Evolutionary conservation across 2,797 vertebrate species (phyloP).

Genomic region (Hafferia zeledoni): DNA sequence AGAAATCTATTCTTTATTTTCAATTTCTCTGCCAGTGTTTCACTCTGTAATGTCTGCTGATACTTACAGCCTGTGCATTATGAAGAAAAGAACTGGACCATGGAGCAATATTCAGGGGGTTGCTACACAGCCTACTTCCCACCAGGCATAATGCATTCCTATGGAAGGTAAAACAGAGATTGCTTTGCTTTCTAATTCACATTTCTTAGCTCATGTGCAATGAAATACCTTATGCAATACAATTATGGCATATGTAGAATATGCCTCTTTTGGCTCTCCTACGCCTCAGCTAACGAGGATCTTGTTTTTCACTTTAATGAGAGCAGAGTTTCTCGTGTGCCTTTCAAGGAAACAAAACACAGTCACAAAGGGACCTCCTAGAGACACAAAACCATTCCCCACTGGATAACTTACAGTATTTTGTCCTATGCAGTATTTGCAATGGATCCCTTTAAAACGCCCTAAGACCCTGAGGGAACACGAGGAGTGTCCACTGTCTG

Average conservation of each 20-base stretch:
- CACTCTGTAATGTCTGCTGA: conserved; percentile 34
- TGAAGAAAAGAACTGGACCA: conserved; percentile 82
- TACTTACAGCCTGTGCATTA: conserved; percentile 78
- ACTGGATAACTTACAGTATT: neutral
- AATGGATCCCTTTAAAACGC: neutral
- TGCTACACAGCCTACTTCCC: conserved; percentile 83
- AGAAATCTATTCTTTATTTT: neutral
- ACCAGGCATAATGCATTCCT: conserved; percentile 80
- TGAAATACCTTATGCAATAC: neutral
- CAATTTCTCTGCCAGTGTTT: conserved; percentile 14
- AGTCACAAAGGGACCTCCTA: neutral
- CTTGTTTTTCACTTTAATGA: neutral
- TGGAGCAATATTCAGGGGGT: conserved; percentile 81
- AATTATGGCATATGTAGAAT: too few relatives aligned
- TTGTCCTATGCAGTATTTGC: neutral
- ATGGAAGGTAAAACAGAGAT: conserved; percentile 77
- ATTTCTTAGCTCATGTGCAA: neutral
- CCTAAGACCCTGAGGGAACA: neutral
- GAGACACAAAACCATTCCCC: neutral
- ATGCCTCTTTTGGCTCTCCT: neutral
- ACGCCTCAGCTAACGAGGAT: neutral
- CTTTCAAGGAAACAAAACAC: neutral
- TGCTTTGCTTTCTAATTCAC: neutral
- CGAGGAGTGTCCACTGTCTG: neutral
- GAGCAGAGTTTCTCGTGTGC: neutral